Percentiles rank a stretch among this genome's conserved stretches.
Conservation (phyloP, 2,113 vertebrate species). For the Anhinga rufa region DNA sequence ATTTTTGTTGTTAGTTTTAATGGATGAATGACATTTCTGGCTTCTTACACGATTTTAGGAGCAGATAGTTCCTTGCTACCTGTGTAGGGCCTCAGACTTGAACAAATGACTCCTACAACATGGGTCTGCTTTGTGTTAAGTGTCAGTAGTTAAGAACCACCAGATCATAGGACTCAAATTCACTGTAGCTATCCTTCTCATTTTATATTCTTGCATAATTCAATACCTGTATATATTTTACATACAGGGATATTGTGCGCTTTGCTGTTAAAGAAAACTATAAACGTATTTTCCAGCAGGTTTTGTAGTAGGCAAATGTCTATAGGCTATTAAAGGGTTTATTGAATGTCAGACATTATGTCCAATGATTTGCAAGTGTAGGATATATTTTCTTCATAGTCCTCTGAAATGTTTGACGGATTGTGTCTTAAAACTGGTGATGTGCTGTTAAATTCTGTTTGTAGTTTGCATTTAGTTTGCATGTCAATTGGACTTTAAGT, state of each 20-base stretch:
- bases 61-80: neutral
- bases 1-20: neutral
- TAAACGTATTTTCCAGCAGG: neutral
- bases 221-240: neutral
- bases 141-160: neutral
- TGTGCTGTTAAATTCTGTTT: constrained; percentile 66
- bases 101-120: neutral
- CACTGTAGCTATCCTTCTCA: neutral
- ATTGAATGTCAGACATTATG: constrained; percentile 16
- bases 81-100: neutral
- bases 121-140: neutral
- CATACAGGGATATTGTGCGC: neutral
- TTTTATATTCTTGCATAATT: neutral
- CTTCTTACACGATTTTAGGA: neutral
- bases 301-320: neutral
- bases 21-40: neutral
- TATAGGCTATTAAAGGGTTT: neutral
- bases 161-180: neutral
- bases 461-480: constrained; percentile 70
- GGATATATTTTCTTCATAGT: constrained; percentile 37
- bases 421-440: constrained; percentile 67
- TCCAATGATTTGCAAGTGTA: constrained; percentile 31
- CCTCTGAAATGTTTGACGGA: constrained; percentile 54
- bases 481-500: constrained; percentile 67
- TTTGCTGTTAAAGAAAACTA: neutral